Base-by-base conservation (phyloP, 2,113 vertebrate species). In the Dolichallabes microphthalmus region DNA sequence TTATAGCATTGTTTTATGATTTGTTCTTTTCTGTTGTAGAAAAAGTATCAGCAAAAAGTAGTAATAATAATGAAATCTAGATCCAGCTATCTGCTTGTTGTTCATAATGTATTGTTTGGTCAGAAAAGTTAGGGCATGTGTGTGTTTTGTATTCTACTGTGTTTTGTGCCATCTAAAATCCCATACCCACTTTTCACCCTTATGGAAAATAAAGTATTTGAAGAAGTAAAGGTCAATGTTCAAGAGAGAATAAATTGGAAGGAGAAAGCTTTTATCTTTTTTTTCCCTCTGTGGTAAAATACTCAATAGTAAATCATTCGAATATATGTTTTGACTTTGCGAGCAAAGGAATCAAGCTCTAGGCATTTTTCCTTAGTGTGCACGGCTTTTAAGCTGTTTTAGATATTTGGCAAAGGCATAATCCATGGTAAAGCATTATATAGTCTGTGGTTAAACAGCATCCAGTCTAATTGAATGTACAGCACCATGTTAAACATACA, bases 381-480 rank as follows among this genome's bases (percentile, higher is more conserved):
- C 19, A 8, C 0, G 14, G 50, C 35, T n/a, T 84, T 87, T 68
- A 73, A 73, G 20, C 27, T 30, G 27, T n/a, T 27, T 64, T 55
- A 77, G 35, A 14, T 50, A 68, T 35, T 4, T 19, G 32, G 45
- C 68, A 79, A 85, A 82, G 64, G 45, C 76, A 63, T 39, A 32
- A 66, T 53, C 19, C 45, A 53, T 60, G 69, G 22, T 35, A 85
- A 79, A 79, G 27, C 55, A 45, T 39, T 86, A 77, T 88, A 71
- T 68, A 60, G 84, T 39, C 39, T 45, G 75, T 76, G 76, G 53
- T 63, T 71, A 76, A 73, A 83, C 80, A 83, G 58, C 52, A 75
- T 4, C 58, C 60, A 13, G 58, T 61, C 45, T 88, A 60, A 86
- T 75, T 88, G 75, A 27, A 75, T 57, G 50, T 80, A 71, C 4